Conservation (phyloP, 1,140 invertebrate genomes). For the Whitmania pigra region DNA sequence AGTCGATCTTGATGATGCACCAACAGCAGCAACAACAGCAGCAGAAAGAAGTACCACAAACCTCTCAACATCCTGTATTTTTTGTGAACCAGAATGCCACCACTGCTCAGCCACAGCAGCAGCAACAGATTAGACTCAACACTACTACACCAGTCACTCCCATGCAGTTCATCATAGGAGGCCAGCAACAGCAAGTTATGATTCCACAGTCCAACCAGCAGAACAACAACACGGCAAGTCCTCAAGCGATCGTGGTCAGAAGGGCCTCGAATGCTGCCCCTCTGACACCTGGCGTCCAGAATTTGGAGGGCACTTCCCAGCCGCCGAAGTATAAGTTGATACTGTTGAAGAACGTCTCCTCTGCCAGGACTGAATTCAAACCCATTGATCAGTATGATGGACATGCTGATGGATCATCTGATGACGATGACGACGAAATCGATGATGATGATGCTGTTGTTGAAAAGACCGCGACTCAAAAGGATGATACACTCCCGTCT, state of each 20-base stretch:
- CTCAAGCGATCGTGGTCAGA: too few species aligned
- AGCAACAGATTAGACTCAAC: neutral
- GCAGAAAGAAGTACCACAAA: neutral
- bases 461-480: neutral
- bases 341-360: neutral
- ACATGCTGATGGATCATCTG: neutral
- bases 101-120: neutral
- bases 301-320: neutral
- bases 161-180: too few species aligned
- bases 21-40: slow-evolving; percentile 11
- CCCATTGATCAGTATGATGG: neutral
- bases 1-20: neutral
- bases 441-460: neutral
- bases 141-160: neutral
- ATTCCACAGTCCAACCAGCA: too few species aligned
- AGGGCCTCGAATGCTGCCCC: too few species aligned
- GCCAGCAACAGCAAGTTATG: too few species aligned
- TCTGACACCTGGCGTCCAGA: too few species aligned
- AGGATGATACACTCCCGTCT: neutral
- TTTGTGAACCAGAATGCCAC: neutral
- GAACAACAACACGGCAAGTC: too few species aligned
- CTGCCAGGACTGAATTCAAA: neutral
- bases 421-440: neutral
- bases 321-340: neutral
- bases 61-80: neutral